Evolutionary conservation across 2,888 invertebrate genomes (phyloP).

Genomic region (Phyto melanocephala): DNA sequence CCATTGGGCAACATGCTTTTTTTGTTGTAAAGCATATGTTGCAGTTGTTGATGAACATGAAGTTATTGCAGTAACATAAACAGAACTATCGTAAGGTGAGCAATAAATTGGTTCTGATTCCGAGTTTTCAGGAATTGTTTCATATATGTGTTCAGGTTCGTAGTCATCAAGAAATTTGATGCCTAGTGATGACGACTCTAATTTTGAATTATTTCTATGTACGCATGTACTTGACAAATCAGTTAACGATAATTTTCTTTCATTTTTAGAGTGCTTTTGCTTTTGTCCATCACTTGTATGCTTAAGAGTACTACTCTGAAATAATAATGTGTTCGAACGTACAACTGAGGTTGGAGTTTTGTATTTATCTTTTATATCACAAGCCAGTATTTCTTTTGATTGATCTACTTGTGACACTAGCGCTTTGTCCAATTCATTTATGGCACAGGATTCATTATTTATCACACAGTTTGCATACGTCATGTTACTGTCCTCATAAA

Average conservation of each 20-base stretch:
- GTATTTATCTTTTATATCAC: conserved; percentile 16
- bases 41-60: conserved; percentile 67
- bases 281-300: conserved; percentile 4
- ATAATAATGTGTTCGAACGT: conserved; percentile 30
- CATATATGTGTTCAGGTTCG: conserved; percentile 83
- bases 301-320: conserved; percentile 13
- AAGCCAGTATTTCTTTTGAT: conserved; percentile 19
- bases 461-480: conserved; percentile 73
- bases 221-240: not conserved
- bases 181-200: not conserved
- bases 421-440: conserved; percentile 72
- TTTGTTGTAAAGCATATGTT: conserved; percentile 70
- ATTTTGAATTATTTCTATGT: conserved; percentile 2
- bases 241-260: not conserved
- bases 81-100: conserved; percentile 81
- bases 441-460: conserved; percentile 71
- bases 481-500: conserved; percentile 69
- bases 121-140: conserved; percentile 83
- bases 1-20: conserved; percentile 76
- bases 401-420: conserved; percentile 56
- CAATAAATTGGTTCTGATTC: conserved; percentile 83
- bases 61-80: conserved; percentile 70
- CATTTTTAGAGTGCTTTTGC: conserved; percentile 31
- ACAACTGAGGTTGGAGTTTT: conserved; percentile 36
- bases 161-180: conserved; percentile 74